phyloP scores from a whole-genome alignment of 35 echinoderm and acorn worm species.

The Amphiura filiformis region DNA sequence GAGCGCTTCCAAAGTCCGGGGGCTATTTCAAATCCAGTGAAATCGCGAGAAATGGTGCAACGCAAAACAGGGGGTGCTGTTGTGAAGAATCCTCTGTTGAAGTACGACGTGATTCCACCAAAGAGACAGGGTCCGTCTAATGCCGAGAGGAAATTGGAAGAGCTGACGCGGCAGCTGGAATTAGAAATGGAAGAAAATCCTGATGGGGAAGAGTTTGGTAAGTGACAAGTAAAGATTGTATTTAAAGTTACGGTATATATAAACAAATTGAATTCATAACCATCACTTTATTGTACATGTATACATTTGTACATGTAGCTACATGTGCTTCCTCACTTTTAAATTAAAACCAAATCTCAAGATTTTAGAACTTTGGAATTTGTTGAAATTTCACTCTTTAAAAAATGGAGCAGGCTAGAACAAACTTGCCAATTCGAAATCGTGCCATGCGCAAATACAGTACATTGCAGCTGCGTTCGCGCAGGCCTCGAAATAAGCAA shows the following conservation, averaged over 20 bases:
- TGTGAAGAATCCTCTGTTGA: conserved; percentile 72
- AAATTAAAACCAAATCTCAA: no score
- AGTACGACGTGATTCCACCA: conserved; percentile 75
- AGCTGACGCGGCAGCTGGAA: conserved; percentile 87
- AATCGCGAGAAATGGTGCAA: neutral
- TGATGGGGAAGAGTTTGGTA: conserved; percentile 98
- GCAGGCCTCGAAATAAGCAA: no score
- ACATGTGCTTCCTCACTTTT: neutral
- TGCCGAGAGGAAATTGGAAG: conserved; percentile 88
- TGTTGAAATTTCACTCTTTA: no score
- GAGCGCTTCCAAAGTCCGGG: neutral
- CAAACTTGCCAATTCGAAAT: no score
- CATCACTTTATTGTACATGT: neutral
- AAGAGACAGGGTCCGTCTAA: conserved; percentile 76
- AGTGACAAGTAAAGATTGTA: conserved; percentile 10
- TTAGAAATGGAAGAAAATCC: conserved; percentile 87
- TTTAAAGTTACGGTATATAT: neutral
- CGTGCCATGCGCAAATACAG: no score
- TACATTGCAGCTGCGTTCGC: no score
- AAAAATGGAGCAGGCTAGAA: no score
- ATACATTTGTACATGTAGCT: neutral
- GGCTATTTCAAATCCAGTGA: neutral
- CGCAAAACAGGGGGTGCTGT: neutral
- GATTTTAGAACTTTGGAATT: no score
- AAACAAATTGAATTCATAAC: neutral